Evolutionary conservation across 2,113 vertebrate species (phyloP).

Genomic region (Nyctereutes procyonoides): DNA sequence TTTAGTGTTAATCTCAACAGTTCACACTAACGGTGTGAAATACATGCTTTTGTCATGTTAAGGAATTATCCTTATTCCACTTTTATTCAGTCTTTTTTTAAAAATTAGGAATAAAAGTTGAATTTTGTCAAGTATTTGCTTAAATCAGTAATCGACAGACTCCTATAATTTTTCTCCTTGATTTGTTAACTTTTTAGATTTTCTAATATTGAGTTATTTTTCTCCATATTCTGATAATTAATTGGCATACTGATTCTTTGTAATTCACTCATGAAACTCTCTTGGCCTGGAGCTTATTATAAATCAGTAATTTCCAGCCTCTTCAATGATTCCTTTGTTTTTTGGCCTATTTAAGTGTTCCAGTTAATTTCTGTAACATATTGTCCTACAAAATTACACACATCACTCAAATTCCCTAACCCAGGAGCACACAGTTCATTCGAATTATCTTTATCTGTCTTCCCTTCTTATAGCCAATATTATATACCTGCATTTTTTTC

Average conservation of each 20-base stretch:
- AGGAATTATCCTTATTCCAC: not conserved
- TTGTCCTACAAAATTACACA: not conserved
- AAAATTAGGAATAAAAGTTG: not conserved
- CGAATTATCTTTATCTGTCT: not conserved
- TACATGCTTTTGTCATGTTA: conserved; percentile 9
- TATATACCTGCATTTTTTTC: not conserved
- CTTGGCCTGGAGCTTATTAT: conserved; percentile 8
- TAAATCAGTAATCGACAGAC: not conserved
- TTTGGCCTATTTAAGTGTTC: not conserved
- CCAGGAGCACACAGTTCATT: not conserved
- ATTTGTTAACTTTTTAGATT: not conserved
- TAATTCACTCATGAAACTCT: not conserved
- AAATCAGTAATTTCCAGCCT: not conserved
- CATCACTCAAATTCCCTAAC: not conserved
- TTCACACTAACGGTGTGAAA: not conserved
- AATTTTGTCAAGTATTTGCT: not conserved
- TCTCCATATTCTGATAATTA: not conserved
- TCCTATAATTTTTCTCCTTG: not conserved
- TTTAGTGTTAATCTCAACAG: not conserved
- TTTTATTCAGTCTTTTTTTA: not conserved
- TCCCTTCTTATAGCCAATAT: not conserved
- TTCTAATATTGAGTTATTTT: conserved; percentile 18
- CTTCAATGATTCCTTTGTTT: not conserved
- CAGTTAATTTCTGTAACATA: not conserved
- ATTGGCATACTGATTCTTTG: not conserved